Base-by-base conservation (phyloP, 2,113 vertebrate species). In the Caranx melampygus region DNA sequence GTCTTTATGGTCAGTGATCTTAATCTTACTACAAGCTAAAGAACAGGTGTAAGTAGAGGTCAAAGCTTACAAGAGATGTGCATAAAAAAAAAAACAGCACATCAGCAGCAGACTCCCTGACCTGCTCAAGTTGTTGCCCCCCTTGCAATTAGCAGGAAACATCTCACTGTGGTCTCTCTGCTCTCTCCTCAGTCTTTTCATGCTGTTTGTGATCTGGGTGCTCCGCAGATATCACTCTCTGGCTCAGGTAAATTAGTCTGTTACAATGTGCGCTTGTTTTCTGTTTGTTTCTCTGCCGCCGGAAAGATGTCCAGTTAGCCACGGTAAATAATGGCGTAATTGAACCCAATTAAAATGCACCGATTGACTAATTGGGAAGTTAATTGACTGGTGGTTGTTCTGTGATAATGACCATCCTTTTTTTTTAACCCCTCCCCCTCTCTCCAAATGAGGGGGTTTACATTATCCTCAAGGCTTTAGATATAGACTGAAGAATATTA, bases 181-280 rank as follows among this genome's bases (percentile, higher is more conserved):
- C 33, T 84, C 45, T 80, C 65, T 89, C 69, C 82, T 34, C 85
- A 96, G 95, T 62, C 15, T 94, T 75, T 93, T 94, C 84, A 95
- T 95, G 94, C 88, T 95, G 83, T 91, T 94, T 91, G 92, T 95
- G 74, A 95, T 95, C 89, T 95, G 95, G 95, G 85, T 95, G 57
- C 91, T 95, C 35, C 94, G 92, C 7, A 80, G 93, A 59, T 91
- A 95, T 92, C 92, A 93, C 88, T 95, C 94, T 62, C 72, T 95
- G 89, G 94, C 94, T 47, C 94, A 95, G 95, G 95, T 95, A 92
- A 84, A 85, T 73, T 44, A 70, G 12, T 16, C 34, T 63, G 72
- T 78, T 6, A 5, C 10, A 5, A 45, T 35, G 42, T 35, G 14
- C 33, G 16, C 16, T 49, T 34, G 16, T 64, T 58, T 77, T 82